Base-by-base conservation (phyloP, 2,888 invertebrate species). In the Idaea biselata region DNA sequence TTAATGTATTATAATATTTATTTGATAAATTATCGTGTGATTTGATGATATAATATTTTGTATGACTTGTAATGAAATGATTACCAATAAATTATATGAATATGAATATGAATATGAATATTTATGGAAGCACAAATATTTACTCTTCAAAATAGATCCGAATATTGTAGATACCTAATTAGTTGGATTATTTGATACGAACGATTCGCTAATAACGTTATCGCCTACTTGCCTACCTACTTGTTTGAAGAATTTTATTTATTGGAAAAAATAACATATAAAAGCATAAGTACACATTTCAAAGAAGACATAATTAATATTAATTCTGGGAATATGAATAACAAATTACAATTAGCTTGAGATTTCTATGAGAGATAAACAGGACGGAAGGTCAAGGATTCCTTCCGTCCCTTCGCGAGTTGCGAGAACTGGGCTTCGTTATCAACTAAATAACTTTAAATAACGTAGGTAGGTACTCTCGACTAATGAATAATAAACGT, bases 381-480 rank as follows among this genome's bases (percentile, higher is more conserved):
- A 73, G 86, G 81, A 74, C 79, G 83, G 63, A 65, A 68, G 88
- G 87, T 87, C 88, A 87, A 86, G 86, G 87, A 84, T 83, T 69
- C 61, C 61, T 65, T 44, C 63, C 65, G 70, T 69, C 74, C 74
- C 74, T 71, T 5, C 63, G 62, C 63, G 75, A 73, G 76, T 71
- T 18, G 56, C 18, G 18, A 17, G 18, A 56, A 56, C 74, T 76
- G 73, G 18, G 65, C 69, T 72, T 68, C 67, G 73, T 76, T 74
- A 75, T 74, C 70, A 69, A 74, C 70, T 73, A 71, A 69, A 55
- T 44, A 44, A 44, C 44, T 44, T 44, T 44, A 14, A 44, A n/a
- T n/a, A n/a, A n/a, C n/a, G n/a, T n/a, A n/a, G n/a, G 14, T 33
- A 33, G 5, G 7, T 11, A 7, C 7, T 33, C 6, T 11, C 32